Base-by-base conservation (phyloP, 2,113 vertebrate species). In the Pionites leucogaster region DNA sequence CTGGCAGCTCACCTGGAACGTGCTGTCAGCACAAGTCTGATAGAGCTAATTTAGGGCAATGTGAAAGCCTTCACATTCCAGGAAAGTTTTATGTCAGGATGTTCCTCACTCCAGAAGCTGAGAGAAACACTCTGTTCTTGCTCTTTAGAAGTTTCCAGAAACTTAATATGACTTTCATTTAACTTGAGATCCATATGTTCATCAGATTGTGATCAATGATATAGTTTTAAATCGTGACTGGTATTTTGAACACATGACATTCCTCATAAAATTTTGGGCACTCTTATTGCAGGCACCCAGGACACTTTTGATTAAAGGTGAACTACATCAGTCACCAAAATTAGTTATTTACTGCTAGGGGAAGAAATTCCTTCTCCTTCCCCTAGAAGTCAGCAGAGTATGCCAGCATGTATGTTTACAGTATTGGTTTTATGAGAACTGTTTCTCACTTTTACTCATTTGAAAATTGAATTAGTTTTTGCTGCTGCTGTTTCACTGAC, bases 391-490 rank as follows among this genome's bases (percentile, higher is more conserved):
- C 90, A 75, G 67, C 71, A 78, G 88, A 33, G 44, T 62, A 33
- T 82, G 57, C 83, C 62, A 77, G 80, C 72, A 67, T 92, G 75
- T 94, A 93, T 97, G 95, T 88, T 86, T 84, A 71, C 80, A 94
- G 72, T 95, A 95, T 92, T 95, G 81, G 86, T 97, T 98, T 98
- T 98, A 94, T 97, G 98, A 96, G 92, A 96, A 95, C 93, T 95
- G 79, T 97, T 97, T 96, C 94, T 97, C 97, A 89, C 92, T 97
- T 98, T 95, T 96, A 97, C 95, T 98, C 97, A 95, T 98, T 97
- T 98, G 97, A 96, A 96, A 98, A 98, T 97, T 98, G 98, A 98
- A 98, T 98, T 98, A 98, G 96, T 91, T 97, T 96, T 94, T 97
- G 94, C 95, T 95, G 95, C 97, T 96, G 97, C 97, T 44, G 44